These are phyloP conservation scores for Eulimnadia texana DNA, from an alignment of 1,140 invertebrate species.

Conservation along the genomic window DNA sequence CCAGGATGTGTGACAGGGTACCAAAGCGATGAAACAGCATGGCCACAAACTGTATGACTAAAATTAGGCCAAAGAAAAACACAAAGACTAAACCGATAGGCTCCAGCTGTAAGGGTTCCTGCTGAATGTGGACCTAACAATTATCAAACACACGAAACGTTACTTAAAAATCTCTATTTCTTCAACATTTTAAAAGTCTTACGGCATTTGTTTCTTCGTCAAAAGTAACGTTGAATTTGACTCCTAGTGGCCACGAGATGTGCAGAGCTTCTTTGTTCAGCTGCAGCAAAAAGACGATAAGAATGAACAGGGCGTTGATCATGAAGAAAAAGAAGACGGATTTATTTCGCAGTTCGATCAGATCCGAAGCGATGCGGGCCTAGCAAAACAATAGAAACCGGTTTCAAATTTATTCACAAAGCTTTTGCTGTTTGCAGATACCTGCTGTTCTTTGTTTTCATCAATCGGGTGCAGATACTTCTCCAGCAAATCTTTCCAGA, in stretches of 20 bases:
- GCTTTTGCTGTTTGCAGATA: slow-evolving; percentile 4
- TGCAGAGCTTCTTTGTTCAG: slow-evolving; percentile 53
- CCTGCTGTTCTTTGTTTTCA: slow-evolving; percentile 40
- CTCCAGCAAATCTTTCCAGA: slow-evolving; percentile 56
- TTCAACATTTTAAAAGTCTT: background rate
- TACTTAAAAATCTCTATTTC: background rate
- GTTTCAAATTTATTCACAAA: background rate
- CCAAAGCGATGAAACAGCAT: slow-evolving; percentile 74
- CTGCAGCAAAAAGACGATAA: slow-evolving; percentile 63
- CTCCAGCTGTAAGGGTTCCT: slow-evolving; percentile 48
- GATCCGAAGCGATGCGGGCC: slow-evolving; percentile 36
- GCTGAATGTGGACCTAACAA: slow-evolving; percentile 32
- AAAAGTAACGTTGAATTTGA: slow-evolving; percentile 48
- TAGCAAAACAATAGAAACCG: background rate
- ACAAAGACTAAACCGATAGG: slow-evolving; percentile 62
- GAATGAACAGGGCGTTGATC: slow-evolving; percentile 66
- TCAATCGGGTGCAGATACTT: slow-evolving; percentile 56
- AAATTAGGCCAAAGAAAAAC: slow-evolving; percentile 50
- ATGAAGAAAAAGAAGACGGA: slow-evolving; percentile 65
- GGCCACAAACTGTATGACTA: slow-evolving; percentile 62
- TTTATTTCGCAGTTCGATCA: slow-evolving; percentile 52
- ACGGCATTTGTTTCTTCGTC: slow-evolving; percentile 15
- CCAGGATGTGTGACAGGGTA: slow-evolving; percentile 68
- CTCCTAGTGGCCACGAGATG: slow-evolving; percentile 53
- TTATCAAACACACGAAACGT: background rate